Conservation (phyloP, 1,140 invertebrate genomes). For the Amphibalanus amphitrite region DNA sequence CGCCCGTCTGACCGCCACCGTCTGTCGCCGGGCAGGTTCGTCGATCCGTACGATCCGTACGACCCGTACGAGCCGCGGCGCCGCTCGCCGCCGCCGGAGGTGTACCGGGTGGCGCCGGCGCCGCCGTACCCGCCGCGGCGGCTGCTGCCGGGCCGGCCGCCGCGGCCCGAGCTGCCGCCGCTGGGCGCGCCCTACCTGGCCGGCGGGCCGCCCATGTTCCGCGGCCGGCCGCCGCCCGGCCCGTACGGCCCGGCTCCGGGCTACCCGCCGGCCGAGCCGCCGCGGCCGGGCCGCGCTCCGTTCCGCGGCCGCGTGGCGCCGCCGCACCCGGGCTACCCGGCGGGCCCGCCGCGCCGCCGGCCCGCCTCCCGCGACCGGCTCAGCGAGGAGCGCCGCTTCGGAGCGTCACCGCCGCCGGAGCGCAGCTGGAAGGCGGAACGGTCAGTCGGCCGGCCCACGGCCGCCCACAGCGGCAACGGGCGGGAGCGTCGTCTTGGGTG, state of each 20-base stretch:
- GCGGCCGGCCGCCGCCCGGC: slow-evolving; percentile 11
- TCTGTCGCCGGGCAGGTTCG: too few relatives aligned
- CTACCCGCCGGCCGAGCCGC: slow-evolving; percentile 4
- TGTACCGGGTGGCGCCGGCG: neutral
- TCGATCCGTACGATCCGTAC: neutral
- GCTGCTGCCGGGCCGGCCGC: neutral
- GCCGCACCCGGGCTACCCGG: slow-evolving; percentile 5
- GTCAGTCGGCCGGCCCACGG: too few relatives aligned
- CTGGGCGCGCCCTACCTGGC: neutral
- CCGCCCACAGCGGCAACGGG: too few relatives aligned
- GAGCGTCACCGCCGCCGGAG: too few relatives aligned
- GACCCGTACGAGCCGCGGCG: slow-evolving; percentile 1
- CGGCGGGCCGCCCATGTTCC: slow-evolving; percentile 2
- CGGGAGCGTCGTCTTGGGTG: too few relatives aligned
- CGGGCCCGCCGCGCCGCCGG: slow-evolving; percentile 6
- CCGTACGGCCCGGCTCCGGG: neutral
- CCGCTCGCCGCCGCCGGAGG: neutral
- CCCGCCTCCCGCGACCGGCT: slow-evolving; percentile 8
- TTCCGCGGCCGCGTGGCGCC: neutral
- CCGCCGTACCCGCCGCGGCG: neutral
- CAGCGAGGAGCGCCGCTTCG: slow-evolving; percentile 5
- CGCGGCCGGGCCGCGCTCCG: neutral
- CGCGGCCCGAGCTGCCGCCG: too few relatives aligned
- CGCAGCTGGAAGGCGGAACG: neutral
- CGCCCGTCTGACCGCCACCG: too few relatives aligned